Percentiles rank a stretch among this genome's conserved stretches.
These are phyloP conservation scores for Ceratoteleas bidentatus DNA, from an alignment of 1,140 invertebrate species.

Conservation along the genomic window DNA sequence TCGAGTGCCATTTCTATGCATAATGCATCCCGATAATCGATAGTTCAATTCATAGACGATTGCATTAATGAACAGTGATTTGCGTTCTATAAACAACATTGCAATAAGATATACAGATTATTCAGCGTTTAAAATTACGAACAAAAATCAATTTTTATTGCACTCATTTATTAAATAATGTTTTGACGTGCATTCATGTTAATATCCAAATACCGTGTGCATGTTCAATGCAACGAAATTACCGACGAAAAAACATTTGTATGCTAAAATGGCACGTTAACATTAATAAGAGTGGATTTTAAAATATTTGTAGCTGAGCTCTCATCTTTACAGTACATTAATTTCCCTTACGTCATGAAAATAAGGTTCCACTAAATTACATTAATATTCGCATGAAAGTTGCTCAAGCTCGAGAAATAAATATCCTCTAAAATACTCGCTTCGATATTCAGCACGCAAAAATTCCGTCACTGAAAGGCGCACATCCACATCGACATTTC, in stretches of 20 bases:
- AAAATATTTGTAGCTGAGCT: constrained; percentile 31
- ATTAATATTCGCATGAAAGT: constrained; percentile 36
- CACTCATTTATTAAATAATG: too few species aligned
- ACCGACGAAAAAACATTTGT: constrained; percentile 14
- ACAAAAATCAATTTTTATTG: too few species aligned
- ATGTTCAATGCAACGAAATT: background rate
- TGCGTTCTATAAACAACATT: too few species aligned
- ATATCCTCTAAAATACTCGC: background rate
- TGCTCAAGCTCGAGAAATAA: constrained; percentile 24
- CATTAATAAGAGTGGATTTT: constrained; percentile 25
- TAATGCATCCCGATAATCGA: too few species aligned
- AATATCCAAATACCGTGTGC: too few species aligned
- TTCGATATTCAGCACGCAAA: background rate
- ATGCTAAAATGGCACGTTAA: constrained; percentile 22
- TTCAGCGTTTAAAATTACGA: too few species aligned
- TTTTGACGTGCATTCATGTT: too few species aligned
- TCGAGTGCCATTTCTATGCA: too few species aligned
- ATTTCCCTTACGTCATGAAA: constrained; percentile 46
- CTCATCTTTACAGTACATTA: constrained; percentile 51
- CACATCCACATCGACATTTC: too few species aligned
- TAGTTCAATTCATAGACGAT: too few species aligned
- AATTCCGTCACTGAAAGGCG: background rate
- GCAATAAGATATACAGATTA: too few species aligned
- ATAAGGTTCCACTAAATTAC: constrained; percentile 48
- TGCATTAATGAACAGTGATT: too few species aligned